Conservation (phyloP, 2,113 vertebrate species). For the Antigone vipio region DNA sequence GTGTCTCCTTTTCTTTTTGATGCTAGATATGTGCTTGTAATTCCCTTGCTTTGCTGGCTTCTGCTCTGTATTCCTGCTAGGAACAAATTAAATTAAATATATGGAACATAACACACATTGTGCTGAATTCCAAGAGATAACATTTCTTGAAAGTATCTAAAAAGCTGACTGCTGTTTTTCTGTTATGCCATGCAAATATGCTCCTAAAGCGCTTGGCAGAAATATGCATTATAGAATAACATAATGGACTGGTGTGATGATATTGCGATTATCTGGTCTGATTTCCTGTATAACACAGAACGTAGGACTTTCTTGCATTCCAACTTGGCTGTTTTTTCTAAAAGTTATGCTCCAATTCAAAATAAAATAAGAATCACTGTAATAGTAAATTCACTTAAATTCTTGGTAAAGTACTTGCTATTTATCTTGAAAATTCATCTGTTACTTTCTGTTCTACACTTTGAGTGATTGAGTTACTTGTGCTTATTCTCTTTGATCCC, state of each 20-base stretch:
- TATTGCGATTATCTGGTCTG: not conserved
- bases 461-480: not conserved
- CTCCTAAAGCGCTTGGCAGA: not conserved
- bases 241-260: not conserved
- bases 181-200: not conserved
- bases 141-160: not conserved
- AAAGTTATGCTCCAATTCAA: not conserved
- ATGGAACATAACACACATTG: not conserved
- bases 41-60: not conserved
- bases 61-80: not conserved
- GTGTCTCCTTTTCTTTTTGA: not conserved
- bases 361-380: not conserved
- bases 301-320: not conserved
- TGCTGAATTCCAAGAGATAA: not conserved
- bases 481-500: not conserved
- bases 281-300: not conserved
- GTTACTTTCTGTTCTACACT: not conserved
- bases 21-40: not conserved
- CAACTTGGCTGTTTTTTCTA: not conserved
- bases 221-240: not conserved
- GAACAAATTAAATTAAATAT: not conserved
- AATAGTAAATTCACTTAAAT: not conserved
- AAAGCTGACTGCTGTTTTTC: not conserved
- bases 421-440: constrained; percentile 6
- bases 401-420: not conserved